Base-by-base conservation (phyloP, 2,113 vertebrate genomes). In the Hippopotamus amphibius region DNA sequence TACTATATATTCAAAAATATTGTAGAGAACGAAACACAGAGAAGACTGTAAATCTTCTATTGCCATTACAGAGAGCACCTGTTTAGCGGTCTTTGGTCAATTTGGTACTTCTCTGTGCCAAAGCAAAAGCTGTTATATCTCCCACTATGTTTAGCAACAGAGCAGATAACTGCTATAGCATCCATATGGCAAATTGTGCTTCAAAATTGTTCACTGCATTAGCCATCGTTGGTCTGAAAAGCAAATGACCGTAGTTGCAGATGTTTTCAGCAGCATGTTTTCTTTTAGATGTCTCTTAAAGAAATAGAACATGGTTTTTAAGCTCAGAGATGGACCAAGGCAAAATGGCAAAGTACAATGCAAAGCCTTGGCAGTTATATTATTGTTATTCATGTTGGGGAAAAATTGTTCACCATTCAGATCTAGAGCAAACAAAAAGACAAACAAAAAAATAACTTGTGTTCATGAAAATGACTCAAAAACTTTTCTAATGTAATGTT, bases 141-240 rank as follows among this genome's bases (percentile, higher is more conserved):
- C 93, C 69, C 71, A 59, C 85, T 91, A 89, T 95, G 93, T 96
- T 98, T 95, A 97, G 96, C 85, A 93, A 97, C 86, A 96, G 72
- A 97, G 82, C 68, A 91, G 82, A 90, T 96, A 95, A 93, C 68
- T 90, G 94, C 79, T 91, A 74, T 88, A 82, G 14, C 72, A 93
- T 91, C 72, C 96, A 97, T 96, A 97, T 92, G 97, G 96, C 95
- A 96, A 94, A 97, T 37, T 86, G 81, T 86, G 66, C 66, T 94
- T 93, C 95, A 83, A 95, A 94, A 86, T 69, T 71, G 89, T 95
- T 97, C 96, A 93, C 69, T 92, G 68, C 93, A 65, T 95, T 96
- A 96, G 82, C 81, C 82, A 72, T 74, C 12, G 3, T 59, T 94
- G 93, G 74, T 77, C 59, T 90, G 55, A 91, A 94, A 96, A 94